Base-by-base conservation (phyloP, 2,113 vertebrate genomes). In the Vireo altiloquus region DNA sequence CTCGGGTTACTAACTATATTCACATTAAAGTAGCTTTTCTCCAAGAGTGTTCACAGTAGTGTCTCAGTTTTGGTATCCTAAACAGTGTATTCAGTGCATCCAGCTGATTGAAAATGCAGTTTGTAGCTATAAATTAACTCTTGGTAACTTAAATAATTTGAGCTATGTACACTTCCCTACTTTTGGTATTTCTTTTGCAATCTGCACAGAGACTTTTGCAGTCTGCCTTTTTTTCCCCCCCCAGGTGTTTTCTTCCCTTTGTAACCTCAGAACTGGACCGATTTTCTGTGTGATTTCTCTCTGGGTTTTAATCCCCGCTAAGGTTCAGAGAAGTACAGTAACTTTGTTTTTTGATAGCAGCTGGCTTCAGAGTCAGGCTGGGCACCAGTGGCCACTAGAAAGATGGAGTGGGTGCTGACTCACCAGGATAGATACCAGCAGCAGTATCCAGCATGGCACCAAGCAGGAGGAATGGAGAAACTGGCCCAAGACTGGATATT, bases 371-470 rank as follows among this genome's bases (percentile, higher is more conserved):
- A 19, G 15, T 44, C 37, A n/a, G 28, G 7, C 59, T 87, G 53
- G 35, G 22, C 25, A 16, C 4, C 1, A 2, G 17, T 56, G 37
- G 20, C 33, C 47, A 4, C 39, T 35, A 13, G 22, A 23, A 39
- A 35, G 59, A n/a, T 46, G 35, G 35, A 14, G 30, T 40, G 49
- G 19, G 7, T 63, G 47, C 31, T 76, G 11, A 25, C 64, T 66
- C 7, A n/a, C 2, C 13, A 14, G 24, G 2, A 7, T 5, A 23
- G 71, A 7, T 3, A 1, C 7, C 19, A 27, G 39, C 53, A 87
- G 53, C 31, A 59, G 28, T 11, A 33, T 83, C 24, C 31, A 54
- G 37, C 9, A 4, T 46, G 35, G 54, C n/a, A 39, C 0, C 1
- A 77, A 39, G 35, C 22, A 46, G 69, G 33, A 50, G 16, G 19